These are phyloP conservation scores for Euglossa dilemma DNA, from an alignment of 1,140 invertebrate genomes.

Conservation along the genomic window DNA sequence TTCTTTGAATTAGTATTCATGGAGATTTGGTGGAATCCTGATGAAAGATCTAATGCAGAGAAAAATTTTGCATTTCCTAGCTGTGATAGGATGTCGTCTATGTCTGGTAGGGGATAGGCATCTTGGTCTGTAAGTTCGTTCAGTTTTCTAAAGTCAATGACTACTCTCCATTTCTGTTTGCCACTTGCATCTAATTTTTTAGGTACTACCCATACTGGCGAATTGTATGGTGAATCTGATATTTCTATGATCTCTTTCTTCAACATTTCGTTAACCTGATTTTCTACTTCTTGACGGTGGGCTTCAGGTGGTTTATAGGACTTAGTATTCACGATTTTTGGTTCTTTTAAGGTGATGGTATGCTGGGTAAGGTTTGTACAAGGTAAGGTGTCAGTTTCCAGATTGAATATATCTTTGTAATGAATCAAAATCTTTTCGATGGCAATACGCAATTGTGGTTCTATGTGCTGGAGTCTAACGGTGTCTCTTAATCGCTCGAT, in stretches of 20 bases:
- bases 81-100: background rate
- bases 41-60: background rate
- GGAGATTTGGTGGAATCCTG: background rate
- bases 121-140: background rate
- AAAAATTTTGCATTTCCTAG: background rate
- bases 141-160: background rate
- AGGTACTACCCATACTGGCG: no score
- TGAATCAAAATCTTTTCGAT: no score
- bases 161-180: background rate
- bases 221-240: background rate
- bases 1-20: background rate
- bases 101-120: background rate
- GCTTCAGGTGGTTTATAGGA: background rate
- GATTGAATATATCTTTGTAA: no score
- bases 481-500: no score
- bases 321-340: no score
- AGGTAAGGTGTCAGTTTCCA: no score
- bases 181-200: background rate
- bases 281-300: background rate
- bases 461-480: no score
- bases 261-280: background rate
- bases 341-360: no score
- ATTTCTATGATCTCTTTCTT: background rate
- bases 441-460: no score
- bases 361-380: no score